A percentile compares a stretch with the other conserved stretches of the same genome.
Conservation (phyloP, 2,113 vertebrate genomes). For the Corythornis madagascariensis region DNA sequence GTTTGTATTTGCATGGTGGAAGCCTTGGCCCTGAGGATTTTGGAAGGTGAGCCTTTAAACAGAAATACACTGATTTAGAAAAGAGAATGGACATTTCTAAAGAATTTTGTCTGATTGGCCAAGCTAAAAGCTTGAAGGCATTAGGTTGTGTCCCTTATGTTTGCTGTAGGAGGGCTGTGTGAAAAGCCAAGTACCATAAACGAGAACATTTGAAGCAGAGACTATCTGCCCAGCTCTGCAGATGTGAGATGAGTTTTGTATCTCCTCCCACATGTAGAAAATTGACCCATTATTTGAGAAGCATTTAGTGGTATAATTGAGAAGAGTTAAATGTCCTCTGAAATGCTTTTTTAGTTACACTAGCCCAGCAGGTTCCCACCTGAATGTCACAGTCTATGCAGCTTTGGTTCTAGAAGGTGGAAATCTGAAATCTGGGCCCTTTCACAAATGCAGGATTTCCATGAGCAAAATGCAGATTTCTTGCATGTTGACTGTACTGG, state of each 20-base stretch:
- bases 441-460: neutral
- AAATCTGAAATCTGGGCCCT: neutral
- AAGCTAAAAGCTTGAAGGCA: neutral
- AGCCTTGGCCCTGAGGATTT: neutral
- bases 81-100: neutral
- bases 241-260: neutral
- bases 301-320: neutral
- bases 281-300: neutral
- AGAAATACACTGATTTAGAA: neutral
- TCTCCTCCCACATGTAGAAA: neutral
- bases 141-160: neutral
- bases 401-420: neutral
- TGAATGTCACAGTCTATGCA: neutral
- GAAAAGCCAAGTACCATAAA: neutral
- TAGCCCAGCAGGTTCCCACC: neutral
- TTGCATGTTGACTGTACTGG: neutral
- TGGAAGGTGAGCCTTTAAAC: neutral
- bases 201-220: neutral
- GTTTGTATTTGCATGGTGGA: neutral
- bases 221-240: neutral
- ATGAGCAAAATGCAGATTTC: neutral
- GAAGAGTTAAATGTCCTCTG: neutral
- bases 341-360: neutral
- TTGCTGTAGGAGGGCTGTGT: neutral
- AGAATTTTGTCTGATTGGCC: neutral